Evolutionary conservation across 1,140 invertebrate species (phyloP).

Genomic region (Drosophila sucinea): DNA sequence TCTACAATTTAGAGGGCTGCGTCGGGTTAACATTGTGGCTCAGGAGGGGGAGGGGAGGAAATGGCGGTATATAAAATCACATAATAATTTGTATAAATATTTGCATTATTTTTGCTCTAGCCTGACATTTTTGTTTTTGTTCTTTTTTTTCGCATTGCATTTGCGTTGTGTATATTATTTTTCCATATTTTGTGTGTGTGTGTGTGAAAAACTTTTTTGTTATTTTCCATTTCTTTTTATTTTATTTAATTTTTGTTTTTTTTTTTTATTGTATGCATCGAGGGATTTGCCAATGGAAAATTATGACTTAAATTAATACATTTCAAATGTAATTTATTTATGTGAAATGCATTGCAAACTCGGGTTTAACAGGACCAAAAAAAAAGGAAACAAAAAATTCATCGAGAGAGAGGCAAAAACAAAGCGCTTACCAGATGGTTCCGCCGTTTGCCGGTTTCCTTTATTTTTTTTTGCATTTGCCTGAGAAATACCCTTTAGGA

Average conservation of each 20-base stretch:
- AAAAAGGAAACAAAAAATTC: not conserved
- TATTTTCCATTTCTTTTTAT: conserved; percentile 15
- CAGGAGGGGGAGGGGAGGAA: not conserved
- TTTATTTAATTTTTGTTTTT: conserved; percentile 20
- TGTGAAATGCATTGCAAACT: conserved; percentile 28
- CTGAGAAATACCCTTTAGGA: not conserved
- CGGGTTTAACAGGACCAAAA: not conserved
- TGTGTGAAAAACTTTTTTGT: conserved; percentile 35
- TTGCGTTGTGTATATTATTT: conserved; percentile 23
- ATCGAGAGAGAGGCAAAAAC: not conserved
- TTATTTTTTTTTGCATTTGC: not conserved
- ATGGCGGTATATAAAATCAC: conserved; percentile 48
- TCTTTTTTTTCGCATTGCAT: conserved; percentile 11
- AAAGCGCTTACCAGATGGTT: not conserved
- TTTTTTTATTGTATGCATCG: conserved; percentile 28
- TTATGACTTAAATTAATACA: conserved; percentile 67
- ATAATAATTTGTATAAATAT: conserved; percentile 77
- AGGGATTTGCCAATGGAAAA: conserved; percentile 64
- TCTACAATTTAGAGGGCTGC: not conserved
- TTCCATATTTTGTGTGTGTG: conserved; percentile 45
- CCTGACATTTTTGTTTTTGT: conserved; percentile 42
- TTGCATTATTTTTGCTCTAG: conserved; percentile 61
- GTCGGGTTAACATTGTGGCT: not conserved
- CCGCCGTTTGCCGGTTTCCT: not conserved
- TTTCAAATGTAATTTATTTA: conserved; percentile 60